Evolutionary conservation across 1,140 invertebrate species (phyloP), one percentile per base, ranked within the genome.

Genomic region (Yoshiicerus persimilis): DNA sequence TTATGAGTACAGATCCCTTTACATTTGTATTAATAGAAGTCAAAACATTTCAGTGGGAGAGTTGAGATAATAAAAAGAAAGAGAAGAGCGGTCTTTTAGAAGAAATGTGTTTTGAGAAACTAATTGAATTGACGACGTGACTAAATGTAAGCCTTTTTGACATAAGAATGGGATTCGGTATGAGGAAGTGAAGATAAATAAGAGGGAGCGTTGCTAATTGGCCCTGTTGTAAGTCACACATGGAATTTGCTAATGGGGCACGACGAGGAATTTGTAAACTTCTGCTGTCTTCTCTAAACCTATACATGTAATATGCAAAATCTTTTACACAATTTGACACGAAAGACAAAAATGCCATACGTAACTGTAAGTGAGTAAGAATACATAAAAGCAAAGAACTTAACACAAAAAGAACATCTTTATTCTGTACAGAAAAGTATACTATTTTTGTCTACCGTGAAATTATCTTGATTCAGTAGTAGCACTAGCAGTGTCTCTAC

Each of bases 181-280:
- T 80, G 75, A 80, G 75, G 75, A 80, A 80, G 75, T 38, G 8
- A 38, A 80, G 75, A 80, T 80, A 80, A 80, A 80, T 80, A 80
- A 80, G 75, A 80, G 75, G 75, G 34, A 80, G 75, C 75, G 75
- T 80, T 80, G 75, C 75, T 80, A 80, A 80, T 80, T 80, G 75
- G 34, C 75, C 34, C 75, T 16, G 75, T 38, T 36, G 75, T 80
- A 80, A 80, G 34, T 80, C 75, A 80, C 75, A 80, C 34, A 80
- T 80, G 75, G 75, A 80, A 80, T 80, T n/a, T 80, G 4, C 20
- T 80, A 80, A 80, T 80, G 75, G 75, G 75, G 32, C 75, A 80
- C 30, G 75, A 34, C 30, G 34, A 36, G 20, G 75, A 80, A 80
- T 80, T 80, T n/a, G n/a, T n/a, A n/a, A n/a, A n/a, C n/a, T 36